phyloP scores from a whole-genome alignment of 2,888 invertebrate species.

The Tiliacea citrago region DNA sequence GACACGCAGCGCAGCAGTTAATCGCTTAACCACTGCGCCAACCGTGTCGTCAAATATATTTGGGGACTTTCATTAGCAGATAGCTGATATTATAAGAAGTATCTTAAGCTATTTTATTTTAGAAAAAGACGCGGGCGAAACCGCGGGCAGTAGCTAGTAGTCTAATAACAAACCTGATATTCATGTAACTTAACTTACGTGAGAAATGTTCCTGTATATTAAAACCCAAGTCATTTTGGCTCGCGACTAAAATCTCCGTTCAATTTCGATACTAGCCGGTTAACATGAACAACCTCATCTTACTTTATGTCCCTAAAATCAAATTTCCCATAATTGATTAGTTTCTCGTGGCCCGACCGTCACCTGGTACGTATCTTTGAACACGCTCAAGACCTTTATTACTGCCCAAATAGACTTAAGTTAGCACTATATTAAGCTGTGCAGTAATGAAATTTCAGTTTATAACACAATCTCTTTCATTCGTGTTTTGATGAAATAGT shows the following conservation, averaged over 20 bases:
- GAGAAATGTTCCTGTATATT: neutral
- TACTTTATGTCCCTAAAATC: slow-evolving; percentile 18
- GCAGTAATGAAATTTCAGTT: slow-evolving; percentile 67
- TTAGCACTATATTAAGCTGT: slow-evolving; percentile 60
- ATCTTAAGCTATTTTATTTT: no score
- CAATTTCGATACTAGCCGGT: neutral
- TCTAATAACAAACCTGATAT: neutral
- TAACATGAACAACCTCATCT: neutral
- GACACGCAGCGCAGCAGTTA: no score
- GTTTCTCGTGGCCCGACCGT: slow-evolving; percentile 60
- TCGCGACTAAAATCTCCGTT: neutral
- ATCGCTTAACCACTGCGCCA: no score
- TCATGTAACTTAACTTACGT: neutral
- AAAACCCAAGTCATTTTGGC: neutral
- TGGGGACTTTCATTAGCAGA: no score
- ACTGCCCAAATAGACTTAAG: slow-evolving; percentile 69
- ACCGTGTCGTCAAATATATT: no score
- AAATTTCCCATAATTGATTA: slow-evolving; percentile 36
- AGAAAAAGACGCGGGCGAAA: no score
- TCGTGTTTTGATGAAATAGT: slow-evolving; percentile 11
- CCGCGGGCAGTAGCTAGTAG: no score
- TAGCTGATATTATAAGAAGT: no score
- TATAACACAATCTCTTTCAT: slow-evolving; percentile 32
- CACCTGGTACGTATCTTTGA: slow-evolving; percentile 68
- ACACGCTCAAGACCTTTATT: slow-evolving; percentile 72